Evolutionary conservation across 2,888 invertebrate species (phyloP).

Genomic region (Magallana nippona): DNA sequence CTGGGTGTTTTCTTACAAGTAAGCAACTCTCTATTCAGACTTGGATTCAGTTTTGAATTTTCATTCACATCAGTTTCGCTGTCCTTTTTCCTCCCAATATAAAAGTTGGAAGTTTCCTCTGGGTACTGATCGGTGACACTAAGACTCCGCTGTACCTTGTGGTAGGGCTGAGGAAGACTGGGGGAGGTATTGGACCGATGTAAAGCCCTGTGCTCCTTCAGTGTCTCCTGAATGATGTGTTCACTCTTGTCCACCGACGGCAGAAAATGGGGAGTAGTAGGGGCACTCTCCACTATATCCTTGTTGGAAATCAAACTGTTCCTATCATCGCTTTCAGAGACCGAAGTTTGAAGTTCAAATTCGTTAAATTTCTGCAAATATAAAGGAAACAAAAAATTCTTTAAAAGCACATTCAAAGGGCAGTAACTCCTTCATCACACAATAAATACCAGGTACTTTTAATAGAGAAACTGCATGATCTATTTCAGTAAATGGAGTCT

Average conservation of each 20-base stretch:
- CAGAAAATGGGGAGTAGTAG: constrained; percentile 50
- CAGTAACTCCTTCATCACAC: constrained; percentile 4
- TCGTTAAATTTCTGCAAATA: constrained; percentile 31
- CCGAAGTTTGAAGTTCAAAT: background rate
- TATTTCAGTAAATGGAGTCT: background rate
- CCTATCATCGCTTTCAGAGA: constrained; percentile 37
- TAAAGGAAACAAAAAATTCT: background rate
- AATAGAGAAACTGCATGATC: background rate
- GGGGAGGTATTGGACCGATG: constrained; percentile 44
- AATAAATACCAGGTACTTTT: background rate
- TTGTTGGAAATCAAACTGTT: background rate
- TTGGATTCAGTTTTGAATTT: background rate
- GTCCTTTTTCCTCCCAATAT: background rate
- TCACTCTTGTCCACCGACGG: constrained; percentile 60
- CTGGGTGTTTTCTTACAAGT: background rate
- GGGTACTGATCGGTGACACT: background rate
- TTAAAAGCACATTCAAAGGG: constrained; percentile 22
- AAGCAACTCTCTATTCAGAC: background rate
- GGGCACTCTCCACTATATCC: constrained; percentile 9
- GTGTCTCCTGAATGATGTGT: constrained; percentile 55
- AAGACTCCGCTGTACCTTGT: background rate
- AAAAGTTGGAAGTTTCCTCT: background rate
- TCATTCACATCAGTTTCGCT: background rate
- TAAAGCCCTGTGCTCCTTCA: constrained; percentile 53
- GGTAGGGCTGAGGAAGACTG: constrained; percentile 17